A percentile compares a stretch with the other conserved stretches of the same genome.
Conservation (phyloP, 1,140 invertebrate species). For the Pseudomyrmex gracilis region DNA sequence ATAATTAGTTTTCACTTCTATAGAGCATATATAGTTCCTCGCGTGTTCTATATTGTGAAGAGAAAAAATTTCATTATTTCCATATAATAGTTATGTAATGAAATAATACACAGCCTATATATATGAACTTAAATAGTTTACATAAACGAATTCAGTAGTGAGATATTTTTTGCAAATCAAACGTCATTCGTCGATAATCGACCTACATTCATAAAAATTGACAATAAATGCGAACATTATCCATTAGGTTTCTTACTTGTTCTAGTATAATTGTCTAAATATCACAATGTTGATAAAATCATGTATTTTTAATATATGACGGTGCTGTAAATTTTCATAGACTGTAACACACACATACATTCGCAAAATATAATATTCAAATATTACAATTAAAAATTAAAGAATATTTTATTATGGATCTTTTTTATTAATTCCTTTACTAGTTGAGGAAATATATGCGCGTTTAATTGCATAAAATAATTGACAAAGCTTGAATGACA, state of each 20-base stretch:
- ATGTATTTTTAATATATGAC: slow-evolving; percentile 47
- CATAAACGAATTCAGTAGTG: slow-evolving; percentile 46
- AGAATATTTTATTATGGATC: slow-evolving; percentile 16
- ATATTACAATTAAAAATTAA: slow-evolving; percentile 41
- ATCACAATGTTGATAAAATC: slow-evolving; percentile 16
- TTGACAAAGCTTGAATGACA: neutral
- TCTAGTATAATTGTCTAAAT: slow-evolving; percentile 17
- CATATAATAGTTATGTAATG: slow-evolving; percentile 37
- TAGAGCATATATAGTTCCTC: slow-evolving; percentile 49
- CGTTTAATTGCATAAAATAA: neutral
- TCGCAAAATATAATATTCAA: slow-evolving; percentile 23
- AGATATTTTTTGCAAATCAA: slow-evolving; percentile 68
- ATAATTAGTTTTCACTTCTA: slow-evolving; percentile 48
- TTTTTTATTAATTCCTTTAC: neutral
- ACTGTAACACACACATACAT: slow-evolving; percentile 14
- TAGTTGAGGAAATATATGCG: too few relatives aligned
- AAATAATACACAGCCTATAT: slow-evolving; percentile 32
- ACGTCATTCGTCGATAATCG: slow-evolving; percentile 23
- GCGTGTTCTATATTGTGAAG: slow-evolving; percentile 21
- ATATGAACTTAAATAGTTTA: slow-evolving; percentile 27
- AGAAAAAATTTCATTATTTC: slow-evolving; percentile 22
- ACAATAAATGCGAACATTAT: slow-evolving; percentile 67
- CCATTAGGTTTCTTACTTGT: slow-evolving; percentile 25
- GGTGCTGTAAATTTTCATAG: slow-evolving; percentile 39
- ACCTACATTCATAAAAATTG: slow-evolving; percentile 68